Evolutionary conservation across 2,113 vertebrate species (phyloP).

Genomic region (Pundamilia nyererei): DNA sequence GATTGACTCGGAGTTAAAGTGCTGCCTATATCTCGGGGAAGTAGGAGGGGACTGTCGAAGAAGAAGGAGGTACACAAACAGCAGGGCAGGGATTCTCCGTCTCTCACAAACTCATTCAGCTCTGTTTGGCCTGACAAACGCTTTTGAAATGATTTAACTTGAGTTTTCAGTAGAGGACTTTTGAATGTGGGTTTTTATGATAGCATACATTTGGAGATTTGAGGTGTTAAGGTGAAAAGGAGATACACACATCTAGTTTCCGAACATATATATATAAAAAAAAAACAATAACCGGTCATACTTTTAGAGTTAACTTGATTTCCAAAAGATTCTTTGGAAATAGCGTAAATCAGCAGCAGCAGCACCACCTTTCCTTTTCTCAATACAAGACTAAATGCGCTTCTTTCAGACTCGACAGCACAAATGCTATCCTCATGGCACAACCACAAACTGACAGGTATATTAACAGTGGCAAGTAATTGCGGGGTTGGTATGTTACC

Average conservation of each 20-base stretch:
- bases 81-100: conserved; percentile 22
- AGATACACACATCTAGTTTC: not conserved
- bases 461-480: conserved; percentile 43
- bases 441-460: conserved; percentile 52
- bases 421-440: conserved; percentile 23
- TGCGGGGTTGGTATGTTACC: conserved; percentile 37
- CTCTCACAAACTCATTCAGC: conserved; percentile 18
- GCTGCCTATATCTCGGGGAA: conserved; percentile 76
- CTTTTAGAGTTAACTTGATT: not conserved
- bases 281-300: not conserved
- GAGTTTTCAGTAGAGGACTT: not conserved
- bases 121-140: not conserved
- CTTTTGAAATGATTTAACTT: not conserved
- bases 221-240: not conserved
- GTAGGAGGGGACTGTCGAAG: conserved; percentile 81
- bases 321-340: not conserved
- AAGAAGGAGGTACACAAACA: conserved; percentile 75
- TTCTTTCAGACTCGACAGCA: conserved; percentile 6
- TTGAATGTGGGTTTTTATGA: not conserved
- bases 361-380: not conserved
- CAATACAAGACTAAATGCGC: not conserved
- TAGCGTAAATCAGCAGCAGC: not conserved
- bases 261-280: not conserved
- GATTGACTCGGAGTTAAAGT: conserved; percentile 68
- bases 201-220: not conserved